Base-by-base conservation (phyloP, 2,797 vertebrate genomes). In the Ambastaia sidthimunki region DNA sequence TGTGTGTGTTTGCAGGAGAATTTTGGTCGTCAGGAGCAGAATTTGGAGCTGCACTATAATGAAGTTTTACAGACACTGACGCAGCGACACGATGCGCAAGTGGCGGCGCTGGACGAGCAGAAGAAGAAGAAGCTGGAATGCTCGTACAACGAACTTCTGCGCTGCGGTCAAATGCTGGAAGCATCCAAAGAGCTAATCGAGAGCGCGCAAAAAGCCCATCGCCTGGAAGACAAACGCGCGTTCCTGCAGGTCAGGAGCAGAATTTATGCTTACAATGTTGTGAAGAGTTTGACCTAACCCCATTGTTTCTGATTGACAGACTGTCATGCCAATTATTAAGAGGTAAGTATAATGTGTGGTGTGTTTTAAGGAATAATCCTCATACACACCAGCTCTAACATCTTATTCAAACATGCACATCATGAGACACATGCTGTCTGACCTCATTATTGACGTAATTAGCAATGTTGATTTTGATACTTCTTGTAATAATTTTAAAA, bases 21-120 rank as follows among this genome's bases (percentile, higher is more conserved):
- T 83, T 98, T 98, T 83, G 96, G 94, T 54, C 96, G 94, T 48
- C 96, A 96, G 78, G 97, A 98, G 88, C 95, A 98, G 87, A 95
- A 96, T 89, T 89, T 98, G n/a, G 97, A 98, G 90, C 94, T 94
- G 62, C 96, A 96, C 87, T 98, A 96, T 86, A 95, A 96, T 0
- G 94, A 97, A 0, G 94, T 98, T 65, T 91, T 99, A 62, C 96
- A 97, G 90, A 94, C 93, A 0, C 87, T 99, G 28, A 94, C 96
- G 18, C 95, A 96, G 85, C 93, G 95, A 7, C 95, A 95, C 0
- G 94, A 96, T 71, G 95, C 96, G 60, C 91, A 94, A 79, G 88
- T 93, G 4, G 91, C 94, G 1, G 91, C 86, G 10, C 91, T 98
- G 72, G 94, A 92, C 76, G 93, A 95, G 79, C 95, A 96, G 86